Evolutionary conservation across 2,113 vertebrate species (phyloP).

Genomic region (Caretta caretta): DNA sequence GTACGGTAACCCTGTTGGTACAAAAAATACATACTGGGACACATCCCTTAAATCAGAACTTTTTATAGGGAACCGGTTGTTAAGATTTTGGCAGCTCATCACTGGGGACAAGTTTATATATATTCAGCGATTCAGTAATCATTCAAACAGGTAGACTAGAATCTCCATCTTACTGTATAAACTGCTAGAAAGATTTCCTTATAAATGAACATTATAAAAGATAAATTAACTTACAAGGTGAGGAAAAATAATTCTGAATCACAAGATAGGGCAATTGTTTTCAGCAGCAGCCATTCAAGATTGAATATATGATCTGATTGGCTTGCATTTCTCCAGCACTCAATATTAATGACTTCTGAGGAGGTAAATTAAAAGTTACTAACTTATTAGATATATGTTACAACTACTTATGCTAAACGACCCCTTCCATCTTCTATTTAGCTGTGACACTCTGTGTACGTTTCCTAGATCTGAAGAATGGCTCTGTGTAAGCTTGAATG

Average conservation of each 20-base stretch:
- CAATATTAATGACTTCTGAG: constrained; percentile 69
- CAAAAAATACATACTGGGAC: too few relatives aligned
- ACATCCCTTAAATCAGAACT: too few relatives aligned
- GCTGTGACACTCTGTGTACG: background rate
- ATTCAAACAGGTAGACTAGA: background rate
- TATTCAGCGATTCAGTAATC: too few relatives aligned
- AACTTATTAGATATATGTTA: background rate
- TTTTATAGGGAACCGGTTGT: too few relatives aligned
- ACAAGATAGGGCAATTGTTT: constrained; percentile 19
- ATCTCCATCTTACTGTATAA: constrained; percentile 7
- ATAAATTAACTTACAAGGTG: constrained; percentile 57
- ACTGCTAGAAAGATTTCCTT: constrained; percentile 23
- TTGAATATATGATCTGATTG: constrained; percentile 68
- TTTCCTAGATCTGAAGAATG: background rate
- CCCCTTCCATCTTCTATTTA: background rate
- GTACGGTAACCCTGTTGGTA: too few relatives aligned
- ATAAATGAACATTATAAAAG: background rate
- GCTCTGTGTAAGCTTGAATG: constrained; percentile 35
- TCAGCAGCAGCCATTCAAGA: constrained; percentile 52
- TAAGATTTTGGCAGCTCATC: too few relatives aligned
- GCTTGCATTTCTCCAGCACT: constrained; percentile 70
- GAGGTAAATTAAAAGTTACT: constrained; percentile 68
- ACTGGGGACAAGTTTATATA: too few relatives aligned
- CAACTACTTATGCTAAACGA: background rate
- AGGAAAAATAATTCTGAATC: constrained; percentile 27